Conservation (phyloP, 2,797 vertebrate species). For the Phrynocephalus guinanensis region DNA sequence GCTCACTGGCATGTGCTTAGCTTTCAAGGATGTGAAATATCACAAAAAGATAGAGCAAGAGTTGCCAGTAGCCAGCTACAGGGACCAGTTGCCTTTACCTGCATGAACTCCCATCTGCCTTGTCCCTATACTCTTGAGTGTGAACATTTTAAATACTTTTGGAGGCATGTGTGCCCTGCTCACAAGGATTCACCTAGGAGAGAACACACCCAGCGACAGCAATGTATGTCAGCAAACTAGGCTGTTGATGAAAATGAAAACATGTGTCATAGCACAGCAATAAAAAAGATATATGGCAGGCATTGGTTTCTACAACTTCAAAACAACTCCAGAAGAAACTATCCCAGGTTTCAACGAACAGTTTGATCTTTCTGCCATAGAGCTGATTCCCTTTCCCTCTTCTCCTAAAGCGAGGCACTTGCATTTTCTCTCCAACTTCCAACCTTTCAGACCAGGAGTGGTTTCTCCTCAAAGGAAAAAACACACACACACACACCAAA, state of each 20-base stretch:
- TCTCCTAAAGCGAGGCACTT: constrained; percentile 18
- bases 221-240: background rate
- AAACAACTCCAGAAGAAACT: constrained; percentile 20
- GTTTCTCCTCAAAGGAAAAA: constrained; percentile 33
- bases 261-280: background rate
- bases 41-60: background rate
- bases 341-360: constrained; percentile 32
- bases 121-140: background rate
- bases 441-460: constrained; percentile 10
- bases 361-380: background rate
- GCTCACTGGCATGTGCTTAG: background rate
- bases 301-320: constrained; percentile 11
- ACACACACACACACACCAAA: constrained; percentile 30
- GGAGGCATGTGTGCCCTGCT: background rate
- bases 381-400: constrained; percentile 38
- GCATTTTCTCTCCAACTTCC: constrained; percentile 42
- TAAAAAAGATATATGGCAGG: background rate
- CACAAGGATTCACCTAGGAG: background rate
- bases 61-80: background rate
- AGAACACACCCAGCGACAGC: background rate
- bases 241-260: constrained; percentile 24
- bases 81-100: background rate
- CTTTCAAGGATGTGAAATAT: background rate
- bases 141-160: background rate
- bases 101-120: background rate